Evolutionary conservation across 2,113 vertebrate genomes (phyloP).

Genomic region (Pterocles burchelli): DNA sequence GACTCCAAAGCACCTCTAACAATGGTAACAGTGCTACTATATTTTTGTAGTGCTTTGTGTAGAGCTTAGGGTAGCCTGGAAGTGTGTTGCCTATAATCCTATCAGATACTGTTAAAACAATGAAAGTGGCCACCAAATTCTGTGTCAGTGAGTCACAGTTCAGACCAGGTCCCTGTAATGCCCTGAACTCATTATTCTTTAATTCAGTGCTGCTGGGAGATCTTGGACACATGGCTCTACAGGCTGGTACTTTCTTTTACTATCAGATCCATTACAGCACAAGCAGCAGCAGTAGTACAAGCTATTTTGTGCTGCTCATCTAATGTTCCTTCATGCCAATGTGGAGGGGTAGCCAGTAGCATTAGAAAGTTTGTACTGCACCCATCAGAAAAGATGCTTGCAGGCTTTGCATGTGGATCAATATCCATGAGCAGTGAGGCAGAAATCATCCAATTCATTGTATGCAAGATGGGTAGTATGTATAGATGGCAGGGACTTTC

Average conservation of each 20-base stretch:
- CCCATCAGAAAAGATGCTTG: not conserved
- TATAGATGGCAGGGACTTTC: not conserved
- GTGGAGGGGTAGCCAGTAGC: not conserved
- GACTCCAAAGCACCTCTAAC: not conserved
- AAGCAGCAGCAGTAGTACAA: not conserved
- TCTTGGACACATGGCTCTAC: not conserved
- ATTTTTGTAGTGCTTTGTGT: not conserved
- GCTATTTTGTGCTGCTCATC: not conserved
- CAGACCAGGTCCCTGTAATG: not conserved
- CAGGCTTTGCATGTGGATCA: not conserved
- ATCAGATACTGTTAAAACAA: not conserved
- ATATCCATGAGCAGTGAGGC: not conserved
- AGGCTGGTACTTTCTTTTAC: not conserved
- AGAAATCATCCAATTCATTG: not conserved
- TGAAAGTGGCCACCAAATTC: not conserved
- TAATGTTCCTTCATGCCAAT: not conserved
- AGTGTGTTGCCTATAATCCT: not conserved
- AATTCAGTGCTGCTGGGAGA: not conserved
- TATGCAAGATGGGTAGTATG: fast-evolving
- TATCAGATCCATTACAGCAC: not conserved
- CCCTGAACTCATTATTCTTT: not conserved
- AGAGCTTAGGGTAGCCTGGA: not conserved
- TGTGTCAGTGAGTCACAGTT: not conserved
- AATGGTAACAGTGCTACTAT: not conserved
- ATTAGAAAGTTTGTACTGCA: not conserved